Percentiles rank a stretch among this genome's conserved stretches.
Evolutionary conservation across 1,140 invertebrate species (phyloP).

Genomic region (Sipha flava): DNA sequence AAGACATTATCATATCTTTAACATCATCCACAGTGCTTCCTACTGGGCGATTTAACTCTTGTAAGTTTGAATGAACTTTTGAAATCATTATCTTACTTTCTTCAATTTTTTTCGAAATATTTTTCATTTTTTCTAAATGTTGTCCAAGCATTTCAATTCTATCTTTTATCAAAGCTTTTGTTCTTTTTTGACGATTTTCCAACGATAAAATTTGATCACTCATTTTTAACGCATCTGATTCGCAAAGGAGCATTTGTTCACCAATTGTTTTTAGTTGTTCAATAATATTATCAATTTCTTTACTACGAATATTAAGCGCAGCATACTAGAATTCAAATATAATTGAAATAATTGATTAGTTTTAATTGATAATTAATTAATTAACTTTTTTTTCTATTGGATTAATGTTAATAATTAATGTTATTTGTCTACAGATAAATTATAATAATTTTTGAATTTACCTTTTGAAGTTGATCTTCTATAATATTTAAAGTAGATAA

Average conservation of each 20-base stretch:
- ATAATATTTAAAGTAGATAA: constrained; percentile 67
- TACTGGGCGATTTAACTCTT: constrained; percentile 72
- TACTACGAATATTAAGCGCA: constrained; percentile 65
- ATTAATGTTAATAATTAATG: too few relatives aligned
- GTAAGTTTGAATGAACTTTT: constrained; percentile 70
- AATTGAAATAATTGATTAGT: background rate
- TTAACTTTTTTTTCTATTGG: background rate
- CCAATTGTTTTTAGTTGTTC: constrained; percentile 65
- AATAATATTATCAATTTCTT: constrained; percentile 59
- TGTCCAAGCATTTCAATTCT: constrained; percentile 61
- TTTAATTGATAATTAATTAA: background rate
- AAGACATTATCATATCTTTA: constrained; percentile 62
- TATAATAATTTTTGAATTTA: constrained; percentile 38
- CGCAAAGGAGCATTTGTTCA: constrained; percentile 73
- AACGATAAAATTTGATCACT: constrained; percentile 67
- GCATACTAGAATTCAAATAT: constrained; percentile 52
- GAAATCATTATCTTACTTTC: constrained; percentile 71
- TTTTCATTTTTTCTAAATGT: constrained; percentile 67
- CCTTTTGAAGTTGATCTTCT: constrained; percentile 73
- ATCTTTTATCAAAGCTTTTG: constrained; percentile 65
- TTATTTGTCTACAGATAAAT: background rate
- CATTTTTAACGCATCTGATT: constrained; percentile 70
- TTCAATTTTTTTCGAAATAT: constrained; percentile 64
- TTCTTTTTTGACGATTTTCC: constrained; percentile 64
- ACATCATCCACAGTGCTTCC: constrained; percentile 77